Evolutionary conservation across 1,140 invertebrate species (phyloP), one percentile per base, ranked within the genome.

Genomic region (Zophobas atratus): DNA sequence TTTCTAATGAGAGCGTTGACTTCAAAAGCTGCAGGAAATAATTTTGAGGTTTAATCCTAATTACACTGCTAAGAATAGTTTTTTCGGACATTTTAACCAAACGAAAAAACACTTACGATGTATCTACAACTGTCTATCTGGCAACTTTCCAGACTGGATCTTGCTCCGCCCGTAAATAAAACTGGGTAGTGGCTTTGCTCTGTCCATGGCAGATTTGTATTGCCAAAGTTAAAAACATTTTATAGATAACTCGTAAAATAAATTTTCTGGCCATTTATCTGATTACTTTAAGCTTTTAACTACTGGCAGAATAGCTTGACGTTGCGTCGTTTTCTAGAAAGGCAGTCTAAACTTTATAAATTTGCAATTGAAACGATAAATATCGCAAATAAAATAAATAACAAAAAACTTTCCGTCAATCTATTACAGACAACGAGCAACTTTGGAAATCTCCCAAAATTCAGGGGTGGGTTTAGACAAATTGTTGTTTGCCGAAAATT

Each of bases 111-210:
- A 67, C 51, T 71, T 39, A 77, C 70, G 73, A 63, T 74, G 57
- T 73, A 56, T 76, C 53, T 74, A 78, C 77, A 76, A 75, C 78
- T 77, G 79, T 77, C 79, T 76, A 80, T 78, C 76, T 82, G 81
- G 81, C 81, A 80, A 67, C n/a, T 48, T 67, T 80, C 80, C 81
- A 82, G 70, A 67, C 70, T 74, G 60, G 70, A 48, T 71, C 51
- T 46, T 72, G 75, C 71, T 71, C 49, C 71, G 72, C 53, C 75
- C 75, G 72, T 81, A 81, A 81, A 81, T 79, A 81, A 75, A 70
- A 78, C 74, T 74, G 35, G 75, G 70, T 76, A 71, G 70, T 39
- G 55, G 67, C 48, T 74, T 36, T 63, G 56, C 60, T 74, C 70
- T 48, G 60, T 63, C 57, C 57, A 67, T 67, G 35, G 33, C 39